Evolutionary conservation across 2,888 invertebrate species (phyloP).

Genomic region (Mermis nigrescens): DNA sequence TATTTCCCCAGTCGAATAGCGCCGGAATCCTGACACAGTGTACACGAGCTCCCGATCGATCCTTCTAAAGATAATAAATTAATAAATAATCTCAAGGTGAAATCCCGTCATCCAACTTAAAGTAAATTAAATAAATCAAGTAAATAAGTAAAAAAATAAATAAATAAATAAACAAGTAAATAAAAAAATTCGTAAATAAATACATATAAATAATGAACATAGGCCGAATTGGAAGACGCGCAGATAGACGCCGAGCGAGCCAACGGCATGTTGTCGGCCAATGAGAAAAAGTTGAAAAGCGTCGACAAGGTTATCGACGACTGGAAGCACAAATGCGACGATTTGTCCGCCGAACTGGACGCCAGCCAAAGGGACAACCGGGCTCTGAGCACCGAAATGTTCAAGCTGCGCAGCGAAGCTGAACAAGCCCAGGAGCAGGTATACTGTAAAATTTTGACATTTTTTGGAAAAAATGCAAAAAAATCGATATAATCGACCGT

Average conservation of each 20-base stretch:
- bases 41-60: too few species aligned
- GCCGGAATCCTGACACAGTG: too few species aligned
- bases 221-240: constrained; percentile 90
- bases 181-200: too few species aligned
- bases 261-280: constrained; percentile 59
- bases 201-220: too few species aligned
- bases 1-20: too few species aligned
- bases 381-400: constrained; percentile 96
- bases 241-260: constrained; percentile 82
- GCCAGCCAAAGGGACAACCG: constrained; percentile 98
- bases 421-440: constrained; percentile 89
- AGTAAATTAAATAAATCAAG: too few species aligned
- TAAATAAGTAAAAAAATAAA: too few species aligned
- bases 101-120: too few species aligned
- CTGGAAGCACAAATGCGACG: constrained; percentile 95
- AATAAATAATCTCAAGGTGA: too few species aligned
- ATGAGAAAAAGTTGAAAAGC: constrained; percentile 96
- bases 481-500: background rate
- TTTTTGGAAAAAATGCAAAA: too few species aligned
- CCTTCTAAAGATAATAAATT: too few species aligned
- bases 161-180: too few species aligned
- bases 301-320: constrained; percentile 76
- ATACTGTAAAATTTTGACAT: constrained; percentile 38
- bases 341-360: constrained; percentile 86
- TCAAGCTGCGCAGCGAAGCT: constrained; percentile 84